Evolutionary conservation across 2,113 vertebrate species (phyloP).

Genomic region (Misgurnus anguillicaudatus): DNA sequence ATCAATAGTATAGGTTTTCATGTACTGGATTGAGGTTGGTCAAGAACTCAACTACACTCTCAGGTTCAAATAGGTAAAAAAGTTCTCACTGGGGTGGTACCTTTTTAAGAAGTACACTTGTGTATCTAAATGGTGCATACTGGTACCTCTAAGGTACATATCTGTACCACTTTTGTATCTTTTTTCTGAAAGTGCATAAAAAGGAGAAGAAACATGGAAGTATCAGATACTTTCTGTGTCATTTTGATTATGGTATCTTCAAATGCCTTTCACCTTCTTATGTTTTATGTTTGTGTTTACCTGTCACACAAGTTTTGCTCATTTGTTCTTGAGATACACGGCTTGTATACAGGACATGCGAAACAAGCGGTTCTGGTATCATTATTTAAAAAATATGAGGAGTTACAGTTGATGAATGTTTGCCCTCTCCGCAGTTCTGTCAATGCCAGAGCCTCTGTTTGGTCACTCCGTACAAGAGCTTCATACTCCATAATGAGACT

Average conservation of each 20-base stretch:
- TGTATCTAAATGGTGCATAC: too few relatives aligned
- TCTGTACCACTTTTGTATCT: too few relatives aligned
- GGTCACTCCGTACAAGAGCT: constrained; percentile 38
- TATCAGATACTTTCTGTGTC: background rate
- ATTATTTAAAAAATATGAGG: background rate
- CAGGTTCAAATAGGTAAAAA: too few relatives aligned
- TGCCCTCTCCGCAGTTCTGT: constrained; percentile 36
- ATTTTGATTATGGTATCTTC: background rate
- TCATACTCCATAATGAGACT: constrained; percentile 47
- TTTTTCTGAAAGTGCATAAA: background rate
- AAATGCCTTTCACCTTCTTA: background rate
- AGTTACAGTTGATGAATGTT: constrained; percentile 50
- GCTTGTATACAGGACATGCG: background rate
- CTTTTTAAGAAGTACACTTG: too few relatives aligned
- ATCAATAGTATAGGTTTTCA: too few relatives aligned
- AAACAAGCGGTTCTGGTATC: background rate
- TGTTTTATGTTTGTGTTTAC: background rate
- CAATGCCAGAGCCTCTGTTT: constrained; percentile 45
- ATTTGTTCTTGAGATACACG: constrained; percentile 18
- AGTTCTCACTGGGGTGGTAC: too few relatives aligned
- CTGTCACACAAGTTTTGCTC: background rate
- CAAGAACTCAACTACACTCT: too few relatives aligned
- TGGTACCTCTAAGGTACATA: too few relatives aligned
- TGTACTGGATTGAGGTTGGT: too few relatives aligned
- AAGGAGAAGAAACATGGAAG: background rate